These are phyloP conservation scores for Phoeniculus purpureus DNA, from an alignment of 2,797 vertebrate genomes.

Conservation along the genomic window DNA sequence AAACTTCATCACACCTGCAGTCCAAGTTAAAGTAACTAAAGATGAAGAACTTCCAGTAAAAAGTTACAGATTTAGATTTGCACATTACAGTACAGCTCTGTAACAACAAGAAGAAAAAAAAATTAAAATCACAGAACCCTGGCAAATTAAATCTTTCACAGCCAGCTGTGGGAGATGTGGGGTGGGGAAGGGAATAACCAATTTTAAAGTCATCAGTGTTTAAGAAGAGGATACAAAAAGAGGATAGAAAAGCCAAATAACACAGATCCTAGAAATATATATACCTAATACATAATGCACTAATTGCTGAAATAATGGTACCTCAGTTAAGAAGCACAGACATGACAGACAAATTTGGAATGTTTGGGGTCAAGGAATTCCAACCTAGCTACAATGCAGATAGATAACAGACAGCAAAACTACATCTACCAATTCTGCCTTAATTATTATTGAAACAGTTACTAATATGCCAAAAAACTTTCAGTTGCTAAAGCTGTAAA, in stretches of 20 bases:
- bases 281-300: not conserved
- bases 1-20: not conserved
- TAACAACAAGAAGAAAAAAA: not conserved
- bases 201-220: not conserved
- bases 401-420: not conserved
- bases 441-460: not conserved
- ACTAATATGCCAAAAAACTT: not conserved
- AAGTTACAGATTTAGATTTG: not conserved
- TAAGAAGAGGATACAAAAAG: not conserved
- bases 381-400: not conserved
- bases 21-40: not conserved
- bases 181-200: not conserved
- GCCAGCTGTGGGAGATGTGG: not conserved
- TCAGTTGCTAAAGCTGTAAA: not conserved
- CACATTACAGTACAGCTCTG: not conserved
- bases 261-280: not conserved
- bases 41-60: not conserved
- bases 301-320: not conserved
- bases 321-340: not conserved
- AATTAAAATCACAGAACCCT: accelerated
- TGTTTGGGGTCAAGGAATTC: not conserved
- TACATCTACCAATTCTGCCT: not conserved
- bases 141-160: not conserved
- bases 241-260: not conserved
- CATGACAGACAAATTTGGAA: accelerated